Percentiles rank a stretch among this genome's conserved stretches.
These are phyloP conservation scores for Cherax destructor DNA, from an alignment of 1,140 invertebrate genomes.

Conservation along the genomic window DNA sequence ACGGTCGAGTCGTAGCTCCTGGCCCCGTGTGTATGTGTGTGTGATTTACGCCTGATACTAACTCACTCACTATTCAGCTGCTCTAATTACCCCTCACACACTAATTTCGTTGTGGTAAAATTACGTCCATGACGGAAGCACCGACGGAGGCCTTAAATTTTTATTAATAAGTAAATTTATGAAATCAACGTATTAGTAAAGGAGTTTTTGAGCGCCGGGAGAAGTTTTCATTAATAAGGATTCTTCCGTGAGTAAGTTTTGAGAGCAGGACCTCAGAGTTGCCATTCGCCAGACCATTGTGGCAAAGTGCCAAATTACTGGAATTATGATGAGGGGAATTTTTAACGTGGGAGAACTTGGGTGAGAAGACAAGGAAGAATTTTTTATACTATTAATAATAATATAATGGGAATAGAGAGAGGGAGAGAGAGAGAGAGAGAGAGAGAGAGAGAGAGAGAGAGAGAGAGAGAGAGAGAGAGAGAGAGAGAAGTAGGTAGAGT, in stretches of 20 bases:
- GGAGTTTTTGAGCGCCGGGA: too few relatives aligned
- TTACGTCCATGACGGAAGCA: too few relatives aligned
- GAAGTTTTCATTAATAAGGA: conserved; percentile 22
- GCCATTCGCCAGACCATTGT: conserved; percentile 3
- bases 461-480: background rate
- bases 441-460: background rate
- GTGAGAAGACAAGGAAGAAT: background rate
- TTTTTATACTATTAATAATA: background rate
- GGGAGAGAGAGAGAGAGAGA: background rate
- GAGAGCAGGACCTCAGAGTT: too few relatives aligned
- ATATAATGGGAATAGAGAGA: background rate
- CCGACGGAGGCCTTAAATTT: too few relatives aligned
- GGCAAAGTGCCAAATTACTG: conserved; percentile 29
- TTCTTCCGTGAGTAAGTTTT: background rate
- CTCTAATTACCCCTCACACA: too few relatives aligned
- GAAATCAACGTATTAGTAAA: too few relatives aligned
- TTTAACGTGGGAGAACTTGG: conserved; percentile 14
- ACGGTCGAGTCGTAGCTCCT: too few relatives aligned
- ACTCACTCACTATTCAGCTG: too few relatives aligned
- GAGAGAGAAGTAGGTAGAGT: background rate
- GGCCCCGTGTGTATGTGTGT: too few relatives aligned
- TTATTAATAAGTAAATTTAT: background rate
- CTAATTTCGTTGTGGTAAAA: too few relatives aligned
- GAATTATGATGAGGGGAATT: conserved; percentile 31
- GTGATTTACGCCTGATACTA: too few relatives aligned